Evolutionary conservation across 2,797 vertebrate species (phyloP).

Genomic region (Takifugu rubripes): DNA sequence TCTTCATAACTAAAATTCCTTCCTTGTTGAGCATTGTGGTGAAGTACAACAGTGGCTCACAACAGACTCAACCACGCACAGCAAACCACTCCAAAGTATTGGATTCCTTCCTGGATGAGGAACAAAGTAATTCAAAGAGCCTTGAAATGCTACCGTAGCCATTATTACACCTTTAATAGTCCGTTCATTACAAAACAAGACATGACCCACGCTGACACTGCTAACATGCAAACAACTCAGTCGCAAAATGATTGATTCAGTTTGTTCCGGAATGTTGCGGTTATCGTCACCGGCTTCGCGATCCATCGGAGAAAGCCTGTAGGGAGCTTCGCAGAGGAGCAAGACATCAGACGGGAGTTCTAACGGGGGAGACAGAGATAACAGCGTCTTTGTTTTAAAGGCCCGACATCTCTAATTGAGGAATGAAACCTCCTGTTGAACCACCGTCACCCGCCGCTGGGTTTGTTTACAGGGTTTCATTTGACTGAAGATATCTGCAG

Average conservation of each 20-base stretch:
- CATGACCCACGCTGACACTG: not conserved
- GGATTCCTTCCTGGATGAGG: not conserved
- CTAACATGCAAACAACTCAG: slow-evolving; percentile 3
- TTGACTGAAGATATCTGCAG: slow-evolving; percentile 18
- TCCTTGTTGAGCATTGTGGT: not conserved
- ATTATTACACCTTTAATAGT: no score
- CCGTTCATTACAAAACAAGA: not conserved
- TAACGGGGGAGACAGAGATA: slow-evolving; percentile 34
- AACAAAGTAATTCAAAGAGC: not conserved
- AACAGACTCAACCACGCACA: no score
- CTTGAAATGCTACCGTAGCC: not conserved
- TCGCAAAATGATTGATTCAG: slow-evolving; percentile 15
- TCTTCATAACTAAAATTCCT: not conserved
- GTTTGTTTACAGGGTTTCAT: slow-evolving; percentile 40
- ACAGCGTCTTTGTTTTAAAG: slow-evolving; percentile 45
- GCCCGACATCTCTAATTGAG: slow-evolving; percentile 30
- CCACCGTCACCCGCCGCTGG: slow-evolving; percentile 33
- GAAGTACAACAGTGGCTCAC: not conserved
- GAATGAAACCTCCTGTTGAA: slow-evolving; percentile 27
- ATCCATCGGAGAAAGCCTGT: slow-evolving; percentile 34
- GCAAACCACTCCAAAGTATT: not conserved
- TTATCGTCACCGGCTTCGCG: slow-evolving; percentile 29
- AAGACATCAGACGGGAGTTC: slow-evolving; percentile 54
- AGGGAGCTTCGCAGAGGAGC: slow-evolving; percentile 35
- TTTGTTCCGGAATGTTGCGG: slow-evolving; percentile 24